Evolutionary conservation across 37 sponge, comb jelly and placozoan species (phyloP).

Genomic region (Theonella swinhoei): DNA sequence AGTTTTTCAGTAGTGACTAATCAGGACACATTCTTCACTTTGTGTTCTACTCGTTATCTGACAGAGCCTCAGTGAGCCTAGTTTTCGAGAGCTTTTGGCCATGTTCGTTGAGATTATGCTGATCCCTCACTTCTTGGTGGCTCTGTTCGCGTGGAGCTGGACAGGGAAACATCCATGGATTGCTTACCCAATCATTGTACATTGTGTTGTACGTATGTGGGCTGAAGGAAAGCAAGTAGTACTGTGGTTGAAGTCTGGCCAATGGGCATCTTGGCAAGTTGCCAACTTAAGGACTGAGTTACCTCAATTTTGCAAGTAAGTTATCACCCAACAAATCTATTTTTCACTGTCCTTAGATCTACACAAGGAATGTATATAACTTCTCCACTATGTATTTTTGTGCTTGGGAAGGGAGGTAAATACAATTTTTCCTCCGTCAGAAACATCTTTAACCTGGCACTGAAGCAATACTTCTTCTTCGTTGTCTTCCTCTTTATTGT

Average conservation of each 20-base stretch:
- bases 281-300: not conserved
- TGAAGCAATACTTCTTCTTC: not conserved
- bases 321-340: not conserved
- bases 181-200: slow-evolving; percentile 6
- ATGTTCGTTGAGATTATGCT: slow-evolving; percentile 23
- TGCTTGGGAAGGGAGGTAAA: too few species aligned
- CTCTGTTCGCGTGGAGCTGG: slow-evolving; percentile 17
- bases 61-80: too few species aligned
- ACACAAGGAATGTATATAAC: too few species aligned
- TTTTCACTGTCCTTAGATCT: not conserved
- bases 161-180: slow-evolving; percentile 18
- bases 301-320: not conserved
- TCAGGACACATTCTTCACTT: too few species aligned
- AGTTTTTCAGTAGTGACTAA: too few species aligned
- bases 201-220: slow-evolving; percentile 15
- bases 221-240: not conserved
- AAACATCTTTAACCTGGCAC: not conserved
- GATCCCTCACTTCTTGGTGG: slow-evolving; percentile 50
- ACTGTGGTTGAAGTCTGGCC: not conserved
- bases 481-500: not conserved
- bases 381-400: too few species aligned
- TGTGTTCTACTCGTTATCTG: too few species aligned
- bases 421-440: too few species aligned
- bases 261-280: not conserved
- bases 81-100: slow-evolving; percentile 1